Conservation (phyloP, 2,113 vertebrate genomes). For the Calidris pugnax region DNA sequence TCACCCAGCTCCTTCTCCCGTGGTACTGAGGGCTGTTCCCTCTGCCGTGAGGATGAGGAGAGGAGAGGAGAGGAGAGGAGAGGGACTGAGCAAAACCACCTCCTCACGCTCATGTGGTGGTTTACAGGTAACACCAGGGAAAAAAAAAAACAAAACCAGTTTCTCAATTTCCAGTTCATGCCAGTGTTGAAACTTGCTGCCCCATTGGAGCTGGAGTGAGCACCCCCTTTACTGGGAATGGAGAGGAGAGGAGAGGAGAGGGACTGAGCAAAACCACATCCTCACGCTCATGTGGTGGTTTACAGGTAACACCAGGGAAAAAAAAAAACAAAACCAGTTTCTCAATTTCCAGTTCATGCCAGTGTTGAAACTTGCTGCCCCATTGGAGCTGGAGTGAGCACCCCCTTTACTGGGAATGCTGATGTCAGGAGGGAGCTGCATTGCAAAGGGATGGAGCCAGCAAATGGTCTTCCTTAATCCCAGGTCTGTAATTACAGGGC, state of each 20-base stretch:
- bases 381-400: too few species aligned
- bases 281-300: too few species aligned
- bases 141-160: fast-evolving
- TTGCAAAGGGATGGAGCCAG: not conserved
- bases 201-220: not conserved
- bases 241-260: too few species aligned
- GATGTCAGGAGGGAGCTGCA: not conserved
- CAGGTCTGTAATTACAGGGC: not conserved
- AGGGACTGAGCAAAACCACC: not conserved
- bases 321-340: too few species aligned
- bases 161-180: not conserved
- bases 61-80: not conserved
- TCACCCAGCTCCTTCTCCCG: not conserved
- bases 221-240: too few species aligned
- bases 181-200: not conserved
- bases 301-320: too few species aligned
- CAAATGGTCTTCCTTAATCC: not conserved
- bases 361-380: too few species aligned
- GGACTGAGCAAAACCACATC: too few species aligned
- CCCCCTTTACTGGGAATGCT: fast-evolving
- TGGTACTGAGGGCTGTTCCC: not conserved
- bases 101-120: not conserved
- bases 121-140: not conserved
- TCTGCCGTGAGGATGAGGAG: not conserved
- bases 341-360: too few species aligned